A percentile compares a stretch with the other conserved stretches of the same genome.
phyloP scores from a whole-genome alignment of 2,797 vertebrate genomes.

The Apogon hyalosoma region DNA sequence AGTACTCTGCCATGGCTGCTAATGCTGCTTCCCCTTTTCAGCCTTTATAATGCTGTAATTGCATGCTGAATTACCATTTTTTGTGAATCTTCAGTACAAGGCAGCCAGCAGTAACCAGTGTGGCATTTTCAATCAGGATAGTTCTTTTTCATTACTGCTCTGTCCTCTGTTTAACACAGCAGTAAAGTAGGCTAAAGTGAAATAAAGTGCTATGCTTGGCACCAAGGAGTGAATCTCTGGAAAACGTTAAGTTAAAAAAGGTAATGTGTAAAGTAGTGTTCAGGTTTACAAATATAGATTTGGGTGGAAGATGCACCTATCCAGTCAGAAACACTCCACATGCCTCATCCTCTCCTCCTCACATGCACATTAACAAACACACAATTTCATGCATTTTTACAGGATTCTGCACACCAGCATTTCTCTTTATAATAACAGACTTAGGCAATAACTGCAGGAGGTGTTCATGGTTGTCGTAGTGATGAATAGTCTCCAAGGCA shows the following conservation, averaged over 20 bases:
- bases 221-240: slow-evolving; percentile 18
- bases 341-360: background rate
- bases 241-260: slow-evolving; percentile 4
- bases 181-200: slow-evolving; percentile 49
- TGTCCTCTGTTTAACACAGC: slow-evolving; percentile 50
- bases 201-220: slow-evolving; percentile 35
- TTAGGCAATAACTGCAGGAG: slow-evolving; percentile 70
- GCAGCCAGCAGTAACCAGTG: slow-evolving; percentile 29
- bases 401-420: slow-evolving; percentile 25
- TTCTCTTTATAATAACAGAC: slow-evolving; percentile 69
- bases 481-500: slow-evolving; percentile 80
- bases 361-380: slow-evolving; percentile 8
- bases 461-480: slow-evolving; percentile 77
- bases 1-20: slow-evolving; percentile 1
- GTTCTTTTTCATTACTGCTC: slow-evolving; percentile 51
- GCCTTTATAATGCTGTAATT: slow-evolving; percentile 42
- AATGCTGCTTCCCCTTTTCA: background rate
- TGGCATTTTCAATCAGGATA: slow-evolving; percentile 50
- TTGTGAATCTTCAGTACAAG: slow-evolving; percentile 24
- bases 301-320: background rate
- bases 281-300: background rate
- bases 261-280: background rate
- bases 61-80: slow-evolving; percentile 30
- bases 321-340: background rate
- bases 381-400: slow-evolving; percentile 13